Evolutionary conservation across 2,888 invertebrate genomes (phyloP), one percentile per base, ranked within the genome.

Genomic region (Mystacides longicornis): DNA sequence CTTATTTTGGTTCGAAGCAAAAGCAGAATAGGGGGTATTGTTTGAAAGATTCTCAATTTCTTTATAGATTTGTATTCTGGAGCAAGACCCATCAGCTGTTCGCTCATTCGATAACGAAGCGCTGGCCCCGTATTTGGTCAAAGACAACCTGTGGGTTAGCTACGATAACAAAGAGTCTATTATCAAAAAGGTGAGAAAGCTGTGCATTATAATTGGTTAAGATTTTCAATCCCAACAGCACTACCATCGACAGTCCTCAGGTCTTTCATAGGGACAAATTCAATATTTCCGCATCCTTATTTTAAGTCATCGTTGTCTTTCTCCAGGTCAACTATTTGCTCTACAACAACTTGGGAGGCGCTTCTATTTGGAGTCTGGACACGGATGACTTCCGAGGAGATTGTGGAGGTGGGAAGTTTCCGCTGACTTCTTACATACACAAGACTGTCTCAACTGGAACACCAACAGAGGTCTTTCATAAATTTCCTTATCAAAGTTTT

Each of bases 81-180:
- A n/a, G 3, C 14, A 7, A n/a, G n/a, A 37, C 14, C 4, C 14
- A 7, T 14, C 3, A 14, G 16, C 37, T 4, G 37, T 7, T 4
- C 7, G 14, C 14, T 3, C 31, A 11, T 79, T 77, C 67, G 85
- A 86, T 59, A 60, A 67, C 0, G 65, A 68, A 21, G 81, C 83
- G 23, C 70, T 77, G 65, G 82, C 82, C 0, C 85, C 87, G 0
- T 87, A 83, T 63, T 80, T 82, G 1, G 76, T 74, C 61, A 73
- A 69, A 31, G 78, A 72, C 2, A 70, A 71, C 16, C 75, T 83
- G 64, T 89, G 88, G 88, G 72, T 87, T n/a, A 81, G 85, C 1
- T 89, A 79, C 63, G 88, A 89, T 58, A 71, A 83, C 62, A 65
- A 67, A n/a, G 66, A 70, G 51, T 86, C 86, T 9, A 67, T 83